These are phyloP conservation scores for Distichodus sexfasciatus DNA, from an alignment of 2,797 vertebrate genomes.

Conservation along the genomic window DNA sequence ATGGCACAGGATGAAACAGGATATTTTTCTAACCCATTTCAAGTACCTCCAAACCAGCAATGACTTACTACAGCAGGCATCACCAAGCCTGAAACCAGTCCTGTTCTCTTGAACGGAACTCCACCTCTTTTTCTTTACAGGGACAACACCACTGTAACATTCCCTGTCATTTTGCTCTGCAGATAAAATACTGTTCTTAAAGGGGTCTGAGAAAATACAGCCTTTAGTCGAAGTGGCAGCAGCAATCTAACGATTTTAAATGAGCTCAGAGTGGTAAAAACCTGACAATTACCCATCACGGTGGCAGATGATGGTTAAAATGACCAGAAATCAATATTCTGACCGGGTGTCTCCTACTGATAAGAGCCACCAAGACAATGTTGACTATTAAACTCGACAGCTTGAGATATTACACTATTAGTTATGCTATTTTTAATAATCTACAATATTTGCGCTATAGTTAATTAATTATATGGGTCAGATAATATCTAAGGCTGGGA, in stretches of 20 bases:
- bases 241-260: conserved; percentile 97
- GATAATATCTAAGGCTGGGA: conserved; percentile 92
- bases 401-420: conserved; percentile 99
- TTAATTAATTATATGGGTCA: conserved; percentile 99
- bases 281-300: conserved; percentile 85
- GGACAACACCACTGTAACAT: conserved; percentile 29
- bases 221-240: conserved; percentile 71
- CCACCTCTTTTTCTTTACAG: conserved; percentile 18
- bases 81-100: neutral
- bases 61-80: conserved; percentile 13
- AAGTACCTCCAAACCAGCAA: conserved; percentile 16
- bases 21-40: conserved; percentile 1
- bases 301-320: conserved; percentile 94
- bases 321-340: conserved; percentile 99
- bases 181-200: conserved; percentile 70
- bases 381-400: conserved; percentile 99
- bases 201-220: conserved; percentile 69
- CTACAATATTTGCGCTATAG: conserved; percentile 99
- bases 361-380: conserved; percentile 98
- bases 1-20: neutral
- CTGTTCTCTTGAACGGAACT: conserved; percentile 4
- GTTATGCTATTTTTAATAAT: conserved; percentile 99
- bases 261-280: conserved; percentile 87
- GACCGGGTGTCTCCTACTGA: conserved; percentile 96
- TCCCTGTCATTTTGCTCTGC: conserved; percentile 67